Percentiles rank a stretch among this genome's conserved stretches.
These are phyloP conservation scores for Rhinoraja longicauda DNA, from an alignment of 2,797 vertebrate species.

Conservation along the genomic window DNA sequence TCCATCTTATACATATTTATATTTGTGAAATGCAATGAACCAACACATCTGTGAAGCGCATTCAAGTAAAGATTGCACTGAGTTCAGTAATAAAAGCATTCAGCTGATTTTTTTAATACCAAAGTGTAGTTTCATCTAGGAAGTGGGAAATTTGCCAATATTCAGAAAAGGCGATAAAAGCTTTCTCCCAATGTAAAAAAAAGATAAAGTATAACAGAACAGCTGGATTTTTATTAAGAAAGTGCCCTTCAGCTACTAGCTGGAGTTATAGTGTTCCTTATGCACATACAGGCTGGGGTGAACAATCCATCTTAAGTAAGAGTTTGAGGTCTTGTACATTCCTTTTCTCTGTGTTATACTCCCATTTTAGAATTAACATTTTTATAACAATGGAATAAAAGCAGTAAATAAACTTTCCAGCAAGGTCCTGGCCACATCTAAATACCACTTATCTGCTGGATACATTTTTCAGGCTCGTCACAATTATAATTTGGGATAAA, in stretches of 20 bases:
- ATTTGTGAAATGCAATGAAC: not conserved
- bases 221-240: not conserved
- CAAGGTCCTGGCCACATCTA: constrained; percentile 3
- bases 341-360: not conserved
- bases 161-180: not conserved
- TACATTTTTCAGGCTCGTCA: not conserved
- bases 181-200: not conserved
- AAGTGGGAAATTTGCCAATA: not conserved
- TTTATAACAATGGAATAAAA: not conserved
- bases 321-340: not conserved
- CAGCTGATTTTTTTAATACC: not conserved
- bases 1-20: not conserved
- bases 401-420: not conserved
- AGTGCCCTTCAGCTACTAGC: not conserved
- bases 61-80: not conserved
- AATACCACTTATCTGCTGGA: not conserved
- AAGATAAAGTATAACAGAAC: not conserved
- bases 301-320: not conserved
- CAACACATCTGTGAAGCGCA: not conserved
- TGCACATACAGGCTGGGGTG: not conserved
- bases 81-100: not conserved
- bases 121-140: not conserved
- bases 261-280: not conserved
- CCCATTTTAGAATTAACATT: not conserved
- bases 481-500: not conserved